Evolutionary conservation across 2,113 vertebrate species (phyloP), one percentile per base, ranked within the genome.

Genomic region (Oryzias javanicus): DNA sequence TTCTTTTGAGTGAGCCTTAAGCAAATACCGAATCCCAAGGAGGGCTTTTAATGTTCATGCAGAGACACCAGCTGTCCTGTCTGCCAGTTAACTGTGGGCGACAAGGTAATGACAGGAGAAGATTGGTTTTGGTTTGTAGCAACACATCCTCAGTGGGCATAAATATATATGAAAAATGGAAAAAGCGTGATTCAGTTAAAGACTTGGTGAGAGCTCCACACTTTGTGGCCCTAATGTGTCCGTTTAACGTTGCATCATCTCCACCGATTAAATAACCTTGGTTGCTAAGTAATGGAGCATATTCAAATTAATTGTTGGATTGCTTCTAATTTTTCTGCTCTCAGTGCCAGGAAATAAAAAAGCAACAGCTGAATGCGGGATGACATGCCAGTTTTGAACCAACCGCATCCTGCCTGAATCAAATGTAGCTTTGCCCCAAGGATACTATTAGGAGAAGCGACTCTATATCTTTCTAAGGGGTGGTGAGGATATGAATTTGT

Each of bases 401-500:
- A 49, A 49, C 29, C 54, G 24, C 47, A 60, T 45, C 12, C 17
- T 18, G 18, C 10, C 18, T 19, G 6, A 55, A 14, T 60, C 2
- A 3, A 17, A 24, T 35, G 18, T 8, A 6, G 0, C 47, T 42
- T 50, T 22, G 13, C 57, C 70, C 64, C 1, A 40, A 44, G 62
- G 79, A 58, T 25, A 18, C 55, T 71, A 76, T 82, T 70, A 79
- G 59, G 54, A 53, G 67, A 62, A 35, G 47, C 48, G 4, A 14
- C 66, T 76, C 61, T 42, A 35, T 67, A 20, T 56, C 46, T 73
- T 71, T 76, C 63, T 82, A 62, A 72, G 79, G 74, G 53, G 67
- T 64, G 71, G 44, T 64, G 68, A 77, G 79, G 79, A 81, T 72
- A 64, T 61, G 53, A 81, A 84, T 84, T 85, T 84, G 70, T 83